Conservation (phyloP, 2,797 vertebrate genomes). For the Sebastes diaconus region DNA sequence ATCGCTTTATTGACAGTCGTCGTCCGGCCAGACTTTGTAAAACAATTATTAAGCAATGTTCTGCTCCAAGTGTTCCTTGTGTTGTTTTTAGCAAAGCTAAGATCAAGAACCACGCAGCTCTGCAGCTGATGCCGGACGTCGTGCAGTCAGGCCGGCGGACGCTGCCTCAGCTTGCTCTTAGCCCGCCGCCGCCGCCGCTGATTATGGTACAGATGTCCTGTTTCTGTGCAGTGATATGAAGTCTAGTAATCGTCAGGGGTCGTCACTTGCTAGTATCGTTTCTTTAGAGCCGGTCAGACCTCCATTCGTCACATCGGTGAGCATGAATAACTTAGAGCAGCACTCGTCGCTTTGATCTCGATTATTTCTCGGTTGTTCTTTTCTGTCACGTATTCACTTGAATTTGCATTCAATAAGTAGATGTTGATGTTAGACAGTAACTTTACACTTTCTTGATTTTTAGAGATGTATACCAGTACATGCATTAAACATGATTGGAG, state of each 20-base stretch:
- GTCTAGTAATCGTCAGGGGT: slow-evolving; percentile 73
- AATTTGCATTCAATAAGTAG: slow-evolving; percentile 75
- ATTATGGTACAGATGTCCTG: slow-evolving; percentile 73
- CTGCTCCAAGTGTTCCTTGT: slow-evolving; percentile 79
- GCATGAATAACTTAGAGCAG: slow-evolving; percentile 78
- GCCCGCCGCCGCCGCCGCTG: slow-evolving; percentile 45
- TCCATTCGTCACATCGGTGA: slow-evolving; percentile 63
- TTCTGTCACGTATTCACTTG: slow-evolving; percentile 73
- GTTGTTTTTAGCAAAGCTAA: slow-evolving; percentile 74
- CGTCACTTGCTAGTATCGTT: slow-evolving; percentile 60
- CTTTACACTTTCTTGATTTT: slow-evolving; percentile 74
- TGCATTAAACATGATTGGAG: slow-evolving; percentile 79
- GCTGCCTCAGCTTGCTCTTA: slow-evolving; percentile 60
- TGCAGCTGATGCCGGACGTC: slow-evolving; percentile 43
- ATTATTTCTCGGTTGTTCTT: slow-evolving; percentile 67
- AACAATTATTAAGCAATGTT: slow-evolving; percentile 65
- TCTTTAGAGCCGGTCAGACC: slow-evolving; percentile 60
- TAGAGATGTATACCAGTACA: slow-evolving; percentile 73
- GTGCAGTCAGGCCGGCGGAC: slow-evolving; percentile 27
- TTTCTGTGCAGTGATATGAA: slow-evolving; percentile 77
- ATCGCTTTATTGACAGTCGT: slow-evolving; percentile 66
- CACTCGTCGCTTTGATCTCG: slow-evolving; percentile 51
- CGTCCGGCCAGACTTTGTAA: slow-evolving; percentile 66
- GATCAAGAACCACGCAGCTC: slow-evolving; percentile 54
- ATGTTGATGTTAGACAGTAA: slow-evolving; percentile 75